phyloP scores from a whole-genome alignment of 2,888 invertebrate species.

The Eilema sororculum region DNA sequence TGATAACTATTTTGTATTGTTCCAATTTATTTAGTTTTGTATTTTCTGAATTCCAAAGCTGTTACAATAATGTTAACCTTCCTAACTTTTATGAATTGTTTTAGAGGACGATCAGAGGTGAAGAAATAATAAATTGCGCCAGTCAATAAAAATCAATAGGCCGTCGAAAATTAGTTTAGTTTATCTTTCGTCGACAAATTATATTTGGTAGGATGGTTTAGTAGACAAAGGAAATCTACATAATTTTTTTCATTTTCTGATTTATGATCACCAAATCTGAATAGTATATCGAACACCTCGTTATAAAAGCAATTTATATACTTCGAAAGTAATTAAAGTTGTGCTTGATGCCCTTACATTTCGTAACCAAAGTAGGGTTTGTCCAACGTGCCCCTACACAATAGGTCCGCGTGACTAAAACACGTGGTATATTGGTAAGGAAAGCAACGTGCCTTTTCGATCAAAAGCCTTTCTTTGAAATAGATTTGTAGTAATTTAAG shows the following conservation, averaged over 20 bases:
- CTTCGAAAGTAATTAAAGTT: not conserved
- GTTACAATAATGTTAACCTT: not conserved
- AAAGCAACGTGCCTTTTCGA: constrained; percentile 53
- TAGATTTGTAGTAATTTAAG: constrained; percentile 12
- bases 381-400: constrained; percentile 39
- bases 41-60: not conserved
- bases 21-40: not conserved
- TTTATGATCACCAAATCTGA: not conserved
- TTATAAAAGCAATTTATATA: not conserved
- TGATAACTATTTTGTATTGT: not conserved
- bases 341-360: constrained; percentile 4
- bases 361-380: constrained; percentile 19
- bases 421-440: constrained; percentile 55
- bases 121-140: constrained; percentile 1
- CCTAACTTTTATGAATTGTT: not conserved
- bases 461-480: constrained; percentile 28
- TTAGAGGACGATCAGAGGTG: constrained; percentile 1
- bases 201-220: not conserved
- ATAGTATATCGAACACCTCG: not conserved
- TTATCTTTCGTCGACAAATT: not conserved
- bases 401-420: constrained; percentile 53
- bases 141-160: not conserved
- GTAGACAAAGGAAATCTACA: not conserved
- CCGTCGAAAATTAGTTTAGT: not conserved
- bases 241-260: not conserved